These are phyloP conservation scores for Geopemphigus sp. DNA, from an alignment of 1,140 invertebrate species.

Conservation along the genomic window DNA sequence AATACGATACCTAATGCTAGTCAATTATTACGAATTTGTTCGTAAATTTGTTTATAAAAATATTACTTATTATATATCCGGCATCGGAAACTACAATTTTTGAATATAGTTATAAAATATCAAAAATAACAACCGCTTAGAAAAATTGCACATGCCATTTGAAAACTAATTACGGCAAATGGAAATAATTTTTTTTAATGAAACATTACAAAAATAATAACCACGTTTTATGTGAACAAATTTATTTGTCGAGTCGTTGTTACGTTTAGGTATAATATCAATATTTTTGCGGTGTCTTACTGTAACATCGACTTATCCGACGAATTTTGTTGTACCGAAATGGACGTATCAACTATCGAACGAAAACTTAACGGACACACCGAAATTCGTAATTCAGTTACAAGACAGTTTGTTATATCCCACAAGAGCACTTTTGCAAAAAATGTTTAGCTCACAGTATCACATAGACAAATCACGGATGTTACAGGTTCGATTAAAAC, in stretches of 20 bases:
- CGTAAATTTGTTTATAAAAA: too few species aligned
- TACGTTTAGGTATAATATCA: background rate
- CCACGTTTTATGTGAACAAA: too few species aligned
- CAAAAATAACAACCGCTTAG: too few species aligned
- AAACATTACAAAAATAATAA: too few species aligned
- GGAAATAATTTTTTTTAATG: too few species aligned
- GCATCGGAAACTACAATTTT: too few species aligned
- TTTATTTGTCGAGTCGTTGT: background rate
- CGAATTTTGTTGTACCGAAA: background rate
- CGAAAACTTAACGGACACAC: constrained; percentile 14
- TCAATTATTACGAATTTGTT: too few species aligned
- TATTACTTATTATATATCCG: too few species aligned
- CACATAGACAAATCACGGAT: constrained; percentile 10
- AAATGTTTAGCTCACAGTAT: background rate
- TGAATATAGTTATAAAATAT: too few species aligned
- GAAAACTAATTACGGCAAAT: too few species aligned
- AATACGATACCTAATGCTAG: too few species aligned
- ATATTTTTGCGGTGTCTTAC: background rate
- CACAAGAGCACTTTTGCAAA: background rate
- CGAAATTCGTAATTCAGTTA: background rate
- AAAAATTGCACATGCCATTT: too few species aligned
- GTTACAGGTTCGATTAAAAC: background rate
- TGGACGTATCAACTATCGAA: background rate
- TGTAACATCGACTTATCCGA: background rate
- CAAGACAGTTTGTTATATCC: background rate